Percentiles rank a stretch among this genome's conserved stretches.
Evolutionary conservation across 2,113 vertebrate genomes (phyloP).

Genomic region (Melanocharis versteri): DNA sequence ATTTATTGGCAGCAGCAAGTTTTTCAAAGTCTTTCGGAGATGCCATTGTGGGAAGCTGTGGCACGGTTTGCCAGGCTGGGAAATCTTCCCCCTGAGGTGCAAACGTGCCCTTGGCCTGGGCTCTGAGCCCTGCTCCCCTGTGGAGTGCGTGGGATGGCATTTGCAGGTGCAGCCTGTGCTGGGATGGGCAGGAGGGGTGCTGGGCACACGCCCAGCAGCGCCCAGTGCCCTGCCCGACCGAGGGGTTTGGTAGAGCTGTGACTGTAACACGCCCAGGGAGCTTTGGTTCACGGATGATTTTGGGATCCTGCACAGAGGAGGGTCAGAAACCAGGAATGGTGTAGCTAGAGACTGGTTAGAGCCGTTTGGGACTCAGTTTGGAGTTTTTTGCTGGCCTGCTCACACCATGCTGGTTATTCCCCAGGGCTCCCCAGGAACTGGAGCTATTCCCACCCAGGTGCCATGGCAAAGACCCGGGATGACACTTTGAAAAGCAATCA

Average conservation of each 20-base stretch:
- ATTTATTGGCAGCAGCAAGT: neutral
- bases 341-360: neutral
- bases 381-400: neutral
- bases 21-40: neutral
- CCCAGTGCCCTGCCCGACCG: accelerated
- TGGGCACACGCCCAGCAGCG: accelerated
- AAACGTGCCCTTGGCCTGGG: neutral
- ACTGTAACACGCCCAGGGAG: accelerated
- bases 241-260: neutral
- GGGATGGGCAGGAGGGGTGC: accelerated
- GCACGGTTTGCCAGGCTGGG: neutral
- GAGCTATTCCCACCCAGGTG: neutral
- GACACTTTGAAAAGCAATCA: neutral
- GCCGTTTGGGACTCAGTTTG: neutral
- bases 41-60: neutral
- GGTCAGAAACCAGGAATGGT: neutral
- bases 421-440: neutral
- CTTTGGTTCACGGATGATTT: neutral
- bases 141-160: accelerated
- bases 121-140: neutral
- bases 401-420: neutral
- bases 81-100: neutral
- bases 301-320: neutral
- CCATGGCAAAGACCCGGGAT: neutral
- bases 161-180: neutral